Percentiles rank a stretch among this genome's conserved stretches.
Evolutionary conservation across 2,888 invertebrate genomes (phyloP).

Genomic region (Morinoia aosen): DNA sequence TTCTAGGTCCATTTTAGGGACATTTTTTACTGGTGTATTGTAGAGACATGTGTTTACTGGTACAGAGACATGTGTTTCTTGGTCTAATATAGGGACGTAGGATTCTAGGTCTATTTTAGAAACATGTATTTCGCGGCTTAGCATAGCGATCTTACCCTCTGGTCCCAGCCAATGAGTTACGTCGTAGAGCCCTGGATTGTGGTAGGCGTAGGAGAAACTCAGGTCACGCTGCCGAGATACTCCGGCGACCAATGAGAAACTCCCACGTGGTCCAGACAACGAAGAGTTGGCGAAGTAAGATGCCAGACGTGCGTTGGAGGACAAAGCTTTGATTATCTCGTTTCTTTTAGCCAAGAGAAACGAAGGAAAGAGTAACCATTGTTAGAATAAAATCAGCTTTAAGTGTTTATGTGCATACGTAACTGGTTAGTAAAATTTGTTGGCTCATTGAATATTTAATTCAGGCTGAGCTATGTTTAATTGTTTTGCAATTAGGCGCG

Average conservation of each 20-base stretch:
- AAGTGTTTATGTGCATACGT: background rate
- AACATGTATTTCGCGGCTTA: too few species aligned
- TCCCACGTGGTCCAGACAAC: background rate
- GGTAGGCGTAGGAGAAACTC: constrained; percentile 53
- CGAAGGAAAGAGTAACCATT: background rate
- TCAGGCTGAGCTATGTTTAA: background rate
- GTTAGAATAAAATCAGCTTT: background rate
- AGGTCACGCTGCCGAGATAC: constrained; percentile 38
- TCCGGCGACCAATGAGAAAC: constrained; percentile 18
- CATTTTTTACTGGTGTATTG: too few species aligned
- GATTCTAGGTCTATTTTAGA: too few species aligned
- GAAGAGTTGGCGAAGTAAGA: constrained; percentile 45
- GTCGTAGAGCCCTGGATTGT: constrained; percentile 53
- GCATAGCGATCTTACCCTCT: constrained; percentile 46
- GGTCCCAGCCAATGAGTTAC: constrained; percentile 58
- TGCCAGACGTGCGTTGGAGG: background rate
- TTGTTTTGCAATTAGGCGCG: too few species aligned
- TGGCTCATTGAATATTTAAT: background rate
- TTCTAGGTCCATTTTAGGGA: too few species aligned
- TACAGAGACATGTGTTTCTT: too few species aligned
- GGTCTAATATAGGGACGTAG: too few species aligned
- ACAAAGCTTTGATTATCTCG: constrained; percentile 13
- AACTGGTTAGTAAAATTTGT: too few species aligned
- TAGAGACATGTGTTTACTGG: too few species aligned
- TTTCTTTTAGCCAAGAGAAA: background rate